Conservation (phyloP, 1,140 invertebrate genomes). For the Temnothorax longispinosus region DNA sequence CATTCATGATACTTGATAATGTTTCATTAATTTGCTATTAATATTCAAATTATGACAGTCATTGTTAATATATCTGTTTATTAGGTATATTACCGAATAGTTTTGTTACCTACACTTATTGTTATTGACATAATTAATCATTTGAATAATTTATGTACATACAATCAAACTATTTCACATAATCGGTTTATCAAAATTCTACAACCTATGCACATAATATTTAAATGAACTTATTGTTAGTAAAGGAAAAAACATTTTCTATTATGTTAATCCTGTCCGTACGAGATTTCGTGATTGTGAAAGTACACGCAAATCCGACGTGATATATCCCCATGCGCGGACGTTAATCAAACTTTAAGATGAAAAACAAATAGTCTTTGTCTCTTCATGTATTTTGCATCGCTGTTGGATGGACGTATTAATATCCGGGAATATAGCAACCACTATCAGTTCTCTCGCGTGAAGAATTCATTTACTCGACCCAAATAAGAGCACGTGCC, state of each 20-base stretch:
- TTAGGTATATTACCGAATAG: background rate
- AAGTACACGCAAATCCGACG: slow-evolving; percentile 28
- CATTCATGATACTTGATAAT: background rate
- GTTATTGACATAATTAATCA: slow-evolving; percentile 22
- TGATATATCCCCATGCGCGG: slow-evolving; percentile 12
- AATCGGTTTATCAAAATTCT: slow-evolving; percentile 16
- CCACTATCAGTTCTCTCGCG: background rate
- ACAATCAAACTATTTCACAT: background rate
- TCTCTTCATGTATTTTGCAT: slow-evolving; percentile 38
- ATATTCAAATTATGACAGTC: background rate
- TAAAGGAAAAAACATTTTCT: slow-evolving; percentile 5
- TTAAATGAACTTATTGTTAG: background rate
- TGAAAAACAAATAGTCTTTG: slow-evolving; percentile 61
- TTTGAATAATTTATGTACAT: background rate
- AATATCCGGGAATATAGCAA: slow-evolving; percentile 34
- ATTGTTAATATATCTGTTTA: background rate
- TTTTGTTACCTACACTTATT: background rate
- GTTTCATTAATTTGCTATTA: background rate
- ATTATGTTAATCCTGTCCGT: background rate
- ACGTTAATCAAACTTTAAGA: slow-evolving; percentile 57
- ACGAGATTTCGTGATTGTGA: slow-evolving; percentile 10
- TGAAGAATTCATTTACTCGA: slow-evolving; percentile 60
- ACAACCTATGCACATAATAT: background rate
- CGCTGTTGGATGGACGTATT: slow-evolving; percentile 20
- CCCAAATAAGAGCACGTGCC: slow-evolving; percentile 52